phyloP scores from a whole-genome alignment of 2,797 vertebrate genomes.

The Decapterus maruadsi region DNA sequence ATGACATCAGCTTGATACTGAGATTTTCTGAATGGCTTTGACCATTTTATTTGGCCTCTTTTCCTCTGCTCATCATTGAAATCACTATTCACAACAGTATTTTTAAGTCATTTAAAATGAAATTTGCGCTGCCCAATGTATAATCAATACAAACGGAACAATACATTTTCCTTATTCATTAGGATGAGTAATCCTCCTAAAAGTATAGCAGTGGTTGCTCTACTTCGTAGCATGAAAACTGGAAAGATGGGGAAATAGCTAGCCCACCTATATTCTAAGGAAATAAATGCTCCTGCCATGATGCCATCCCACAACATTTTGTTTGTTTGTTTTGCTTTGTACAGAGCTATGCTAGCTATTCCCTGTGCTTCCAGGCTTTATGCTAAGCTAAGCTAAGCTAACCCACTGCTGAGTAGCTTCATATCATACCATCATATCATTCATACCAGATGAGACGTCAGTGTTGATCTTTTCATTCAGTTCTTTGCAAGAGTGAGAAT shows the following conservation, averaged over 20 bases:
- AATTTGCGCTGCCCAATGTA: background rate
- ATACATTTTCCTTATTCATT: slow-evolving; percentile 2
- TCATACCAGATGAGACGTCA: background rate
- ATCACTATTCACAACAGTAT: background rate
- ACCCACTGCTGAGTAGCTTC: background rate
- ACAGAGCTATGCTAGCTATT: too few species aligned
- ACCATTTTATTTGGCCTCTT: slow-evolving; percentile 25
- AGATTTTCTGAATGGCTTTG: slow-evolving; percentile 31
- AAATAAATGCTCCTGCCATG: background rate
- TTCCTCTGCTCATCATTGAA: slow-evolving; percentile 9
- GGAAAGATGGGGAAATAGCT: background rate
- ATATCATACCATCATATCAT: background rate
- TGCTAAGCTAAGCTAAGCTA: too few species aligned
- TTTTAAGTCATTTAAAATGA: slow-evolving; percentile 4
- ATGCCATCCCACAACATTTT: background rate
- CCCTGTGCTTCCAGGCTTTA: too few species aligned
- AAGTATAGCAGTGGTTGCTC: background rate
- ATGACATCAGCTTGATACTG: slow-evolving; percentile 25
- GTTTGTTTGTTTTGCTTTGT: too few species aligned
- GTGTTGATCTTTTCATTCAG: background rate
- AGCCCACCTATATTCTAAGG: too few species aligned
- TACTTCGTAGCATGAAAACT: background rate
- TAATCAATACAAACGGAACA: slow-evolving; percentile 10
- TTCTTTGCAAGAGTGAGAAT: background rate
- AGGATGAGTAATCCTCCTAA: background rate